phyloP scores from a whole-genome alignment of 2,888 invertebrate species.

The Troides aeacus region DNA sequence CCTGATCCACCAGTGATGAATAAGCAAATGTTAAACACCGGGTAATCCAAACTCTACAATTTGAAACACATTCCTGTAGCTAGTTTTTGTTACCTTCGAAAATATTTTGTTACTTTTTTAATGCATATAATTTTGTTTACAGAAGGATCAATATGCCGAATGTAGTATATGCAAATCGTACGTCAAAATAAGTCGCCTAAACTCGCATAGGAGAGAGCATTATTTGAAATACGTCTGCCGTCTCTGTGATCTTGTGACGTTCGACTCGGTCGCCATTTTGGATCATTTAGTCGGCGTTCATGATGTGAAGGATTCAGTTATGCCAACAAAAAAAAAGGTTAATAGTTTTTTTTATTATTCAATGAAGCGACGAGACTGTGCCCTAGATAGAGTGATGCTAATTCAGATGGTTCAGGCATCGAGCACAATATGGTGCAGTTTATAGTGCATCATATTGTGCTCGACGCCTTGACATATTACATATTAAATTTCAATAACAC shows the following conservation, averaged over 20 bases:
- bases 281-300: conserved; percentile 41
- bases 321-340: neutral
- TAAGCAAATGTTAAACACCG: no score
- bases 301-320: conserved; percentile 29
- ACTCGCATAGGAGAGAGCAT: conserved; percentile 39
- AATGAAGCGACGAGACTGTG: no score
- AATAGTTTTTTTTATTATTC: neutral
- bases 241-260: conserved; percentile 38
- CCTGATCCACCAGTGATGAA: no score
- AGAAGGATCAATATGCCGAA: conserved; percentile 42
- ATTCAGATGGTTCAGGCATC: no score
- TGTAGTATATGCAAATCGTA: conserved; percentile 47
- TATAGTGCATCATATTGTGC: no score
- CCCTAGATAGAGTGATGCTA: no score
- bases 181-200: conserved; percentile 16
- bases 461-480: no score
- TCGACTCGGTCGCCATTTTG: conserved; percentile 35
- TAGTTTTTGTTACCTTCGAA: no score
- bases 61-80: no score
- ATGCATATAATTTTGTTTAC: conserved; percentile 10
- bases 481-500: no score
- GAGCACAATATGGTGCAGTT: no score
- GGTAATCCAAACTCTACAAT: no score
- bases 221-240: conserved; percentile 40
- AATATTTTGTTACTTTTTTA: neutral